A percentile compares a stretch with the other conserved stretches of the same genome.
Conservation (phyloP, 1,140 invertebrate genomes). For the Drosophila setifemur region DNA sequence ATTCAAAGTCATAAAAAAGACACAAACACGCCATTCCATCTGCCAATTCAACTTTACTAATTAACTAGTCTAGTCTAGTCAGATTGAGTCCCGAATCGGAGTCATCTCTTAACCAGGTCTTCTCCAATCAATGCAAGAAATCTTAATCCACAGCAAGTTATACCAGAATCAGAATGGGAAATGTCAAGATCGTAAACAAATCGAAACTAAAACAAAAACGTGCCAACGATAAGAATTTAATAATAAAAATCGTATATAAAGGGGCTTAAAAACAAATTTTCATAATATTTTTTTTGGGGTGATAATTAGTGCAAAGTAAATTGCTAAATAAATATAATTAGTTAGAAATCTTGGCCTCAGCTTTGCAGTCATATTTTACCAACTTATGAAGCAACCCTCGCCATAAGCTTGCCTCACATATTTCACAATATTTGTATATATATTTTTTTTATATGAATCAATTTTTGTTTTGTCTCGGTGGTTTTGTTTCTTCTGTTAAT, state of each 20-base stretch:
- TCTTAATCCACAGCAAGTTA: constrained; percentile 60
- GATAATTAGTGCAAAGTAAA: too few species aligned
- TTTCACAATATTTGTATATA: constrained; percentile 33
- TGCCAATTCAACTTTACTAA: constrained; percentile 45
- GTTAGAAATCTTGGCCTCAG: not conserved
- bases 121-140: constrained; percentile 31
- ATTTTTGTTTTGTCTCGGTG: constrained; percentile 25
- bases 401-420: constrained; percentile 21
- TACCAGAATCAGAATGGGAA: constrained; percentile 59
- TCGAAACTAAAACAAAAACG: constrained; percentile 14
- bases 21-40: constrained; percentile 15
- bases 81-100: not conserved
- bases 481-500: constrained; percentile 29
- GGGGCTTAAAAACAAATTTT: too few species aligned
- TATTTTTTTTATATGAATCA: constrained; percentile 56
- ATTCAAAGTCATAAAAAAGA: constrained; percentile 39
- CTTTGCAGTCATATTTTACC: not conserved
- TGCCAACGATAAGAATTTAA: not conserved
- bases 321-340: too few species aligned
- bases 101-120: not conserved
- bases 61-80: constrained; percentile 55
- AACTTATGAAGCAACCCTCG: constrained; percentile 15
- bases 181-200: constrained; percentile 73
- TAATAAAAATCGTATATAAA: too few species aligned
- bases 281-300: too few species aligned